phyloP scores from a whole-genome alignment of 2,888 invertebrate species.

The Sesia apiformis region DNA sequence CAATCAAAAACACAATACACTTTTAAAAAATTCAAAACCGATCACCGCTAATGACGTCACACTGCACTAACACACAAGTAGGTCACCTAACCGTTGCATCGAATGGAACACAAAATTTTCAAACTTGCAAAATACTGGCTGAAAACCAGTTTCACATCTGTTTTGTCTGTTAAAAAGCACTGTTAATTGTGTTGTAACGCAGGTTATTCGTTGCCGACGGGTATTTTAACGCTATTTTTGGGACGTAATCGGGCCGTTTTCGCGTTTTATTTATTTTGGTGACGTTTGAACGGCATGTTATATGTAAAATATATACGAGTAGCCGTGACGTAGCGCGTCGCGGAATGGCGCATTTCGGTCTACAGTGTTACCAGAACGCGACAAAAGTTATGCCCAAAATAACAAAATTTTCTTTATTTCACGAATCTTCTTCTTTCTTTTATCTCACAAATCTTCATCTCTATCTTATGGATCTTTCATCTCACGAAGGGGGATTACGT shows the following conservation, averaged over 20 bases:
- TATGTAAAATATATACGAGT: slow-evolving; percentile 12
- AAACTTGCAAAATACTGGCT: slow-evolving; percentile 11
- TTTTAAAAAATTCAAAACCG: slow-evolving; percentile 11
- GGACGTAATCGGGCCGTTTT: background rate
- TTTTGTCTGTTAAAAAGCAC: no score
- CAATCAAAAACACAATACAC: background rate
- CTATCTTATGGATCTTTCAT: no score
- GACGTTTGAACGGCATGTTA: slow-evolving; percentile 17
- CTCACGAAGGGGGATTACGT: no score
- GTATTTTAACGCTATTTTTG: background rate
- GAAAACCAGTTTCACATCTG: background rate
- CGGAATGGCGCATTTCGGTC: slow-evolving; percentile 32
- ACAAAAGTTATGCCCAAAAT: no score
- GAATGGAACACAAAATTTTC: slow-evolving; percentile 12
- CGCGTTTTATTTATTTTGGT: slow-evolving; percentile 18
- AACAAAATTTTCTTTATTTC: no score
- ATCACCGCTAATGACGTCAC: slow-evolving; percentile 34
- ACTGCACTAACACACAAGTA: slow-evolving; percentile 27
- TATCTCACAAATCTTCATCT: no score
- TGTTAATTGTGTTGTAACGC: no score
- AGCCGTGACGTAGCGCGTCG: slow-evolving; percentile 25
- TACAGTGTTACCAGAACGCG: slow-evolving; percentile 26
- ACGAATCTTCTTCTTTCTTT: no score
- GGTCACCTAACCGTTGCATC: slow-evolving; percentile 33
- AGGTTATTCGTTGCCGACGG: background rate